Percentiles rank a stretch among this genome's conserved stretches.
phyloP scores from a whole-genome alignment of 2,797 vertebrate species.

The Sarcophilus harrisii region DNA sequence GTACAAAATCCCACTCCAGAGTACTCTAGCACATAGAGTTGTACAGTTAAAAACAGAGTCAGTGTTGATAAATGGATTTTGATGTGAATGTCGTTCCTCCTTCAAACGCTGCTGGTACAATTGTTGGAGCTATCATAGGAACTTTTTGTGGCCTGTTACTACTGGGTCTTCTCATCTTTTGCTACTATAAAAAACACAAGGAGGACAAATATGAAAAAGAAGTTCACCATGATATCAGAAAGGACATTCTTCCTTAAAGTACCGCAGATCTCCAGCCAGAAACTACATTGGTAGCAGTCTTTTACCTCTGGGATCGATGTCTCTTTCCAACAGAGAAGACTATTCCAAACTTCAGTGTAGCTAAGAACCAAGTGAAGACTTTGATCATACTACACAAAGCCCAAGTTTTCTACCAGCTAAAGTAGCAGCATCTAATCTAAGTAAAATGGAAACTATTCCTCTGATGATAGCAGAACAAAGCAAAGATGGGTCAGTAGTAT shows the following conservation, averaged over 20 bases:
- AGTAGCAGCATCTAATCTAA: conserved; percentile 97
- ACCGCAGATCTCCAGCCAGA: conserved; percentile 94
- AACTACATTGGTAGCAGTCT: conserved; percentile 97
- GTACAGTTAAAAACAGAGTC: conserved; percentile 89
- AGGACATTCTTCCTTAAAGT: conserved; percentile 97
- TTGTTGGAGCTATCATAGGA: conserved; percentile 90
- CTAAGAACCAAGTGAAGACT: conserved; percentile 94
- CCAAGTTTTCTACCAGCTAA: conserved; percentile 86
- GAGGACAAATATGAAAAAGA: conserved; percentile 98
- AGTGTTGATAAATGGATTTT: conserved; percentile 92
- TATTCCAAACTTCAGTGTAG: conserved; percentile 94
- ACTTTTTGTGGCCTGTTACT: conserved; percentile 90
- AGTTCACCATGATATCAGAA: conserved; percentile 97
- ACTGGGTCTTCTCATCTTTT: conserved; percentile 91
- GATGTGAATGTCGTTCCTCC: conserved; percentile 90
- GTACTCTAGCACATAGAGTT: conserved; percentile 92
- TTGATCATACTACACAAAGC: conserved; percentile 88
- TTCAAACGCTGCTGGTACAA: conserved; percentile 90
- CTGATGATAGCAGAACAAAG: conserved; percentile 99
- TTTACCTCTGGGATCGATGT: conserved; percentile 98
- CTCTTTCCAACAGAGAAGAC: conserved; percentile 96
- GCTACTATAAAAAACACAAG: conserved; percentile 91
- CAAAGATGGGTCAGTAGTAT: conserved; percentile 98
- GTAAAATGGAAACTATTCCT: conserved; percentile 96
- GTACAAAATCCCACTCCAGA: conserved; percentile 91